These are phyloP conservation scores for Merops nubicus DNA, from an alignment of 2,113 vertebrate species.

Conservation along the genomic window DNA sequence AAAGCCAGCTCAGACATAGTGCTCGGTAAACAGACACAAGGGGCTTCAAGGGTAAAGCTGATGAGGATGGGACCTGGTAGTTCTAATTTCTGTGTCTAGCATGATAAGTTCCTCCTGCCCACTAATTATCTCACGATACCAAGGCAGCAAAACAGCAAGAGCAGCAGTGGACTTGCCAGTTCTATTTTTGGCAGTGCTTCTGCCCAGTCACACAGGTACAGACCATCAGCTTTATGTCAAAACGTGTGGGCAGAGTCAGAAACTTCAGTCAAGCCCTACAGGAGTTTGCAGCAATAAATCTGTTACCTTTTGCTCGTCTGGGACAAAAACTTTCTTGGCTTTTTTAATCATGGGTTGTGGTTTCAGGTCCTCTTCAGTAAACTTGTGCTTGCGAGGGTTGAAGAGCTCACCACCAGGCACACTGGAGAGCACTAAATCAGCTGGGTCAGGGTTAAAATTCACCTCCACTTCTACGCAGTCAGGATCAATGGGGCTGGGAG, in stretches of 20 bases:
- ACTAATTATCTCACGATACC: slow-evolving; percentile 4
- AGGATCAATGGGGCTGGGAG: slow-evolving; percentile 87
- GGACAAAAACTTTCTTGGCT: slow-evolving; percentile 96
- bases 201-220: neutral
- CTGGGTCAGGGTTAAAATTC: slow-evolving; percentile 94
- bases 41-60: neutral
- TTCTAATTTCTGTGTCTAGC: neutral
- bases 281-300: neutral
- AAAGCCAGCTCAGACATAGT: neutral
- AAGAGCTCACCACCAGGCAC: slow-evolving; percentile 97
- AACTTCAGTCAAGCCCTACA: neutral
- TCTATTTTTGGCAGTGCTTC: neutral
- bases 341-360: slow-evolving; percentile 99
- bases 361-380: slow-evolving; percentile 95
- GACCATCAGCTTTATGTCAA: neutral
- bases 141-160: slow-evolving; percentile 13
- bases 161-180: neutral
- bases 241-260: neutral
- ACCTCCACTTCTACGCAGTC: slow-evolving; percentile 92
- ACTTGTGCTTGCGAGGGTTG: slow-evolving; percentile 96
- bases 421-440: slow-evolving; percentile 95
- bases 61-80: neutral
- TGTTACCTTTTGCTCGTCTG: slow-evolving; percentile 91
- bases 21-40: neutral
- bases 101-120: neutral